These are phyloP conservation scores for Pavo muticus DNA, from an alignment of 2,113 vertebrate genomes.

Conservation along the genomic window DNA sequence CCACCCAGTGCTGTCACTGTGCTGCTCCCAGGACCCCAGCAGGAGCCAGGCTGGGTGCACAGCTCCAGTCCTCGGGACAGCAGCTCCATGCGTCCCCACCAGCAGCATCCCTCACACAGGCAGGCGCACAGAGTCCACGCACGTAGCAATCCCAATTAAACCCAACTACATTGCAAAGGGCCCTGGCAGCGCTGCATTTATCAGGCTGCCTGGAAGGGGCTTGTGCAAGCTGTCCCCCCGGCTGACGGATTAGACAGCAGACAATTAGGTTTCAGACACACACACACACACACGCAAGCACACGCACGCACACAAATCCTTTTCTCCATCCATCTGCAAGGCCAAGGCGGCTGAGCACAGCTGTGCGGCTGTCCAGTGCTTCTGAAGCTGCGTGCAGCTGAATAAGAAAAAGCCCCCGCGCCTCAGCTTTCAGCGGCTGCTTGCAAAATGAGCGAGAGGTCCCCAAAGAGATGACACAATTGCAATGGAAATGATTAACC, in stretches of 20 bases:
- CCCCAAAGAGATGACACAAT: conserved; percentile 82
- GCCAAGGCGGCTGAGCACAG: conserved; percentile 72
- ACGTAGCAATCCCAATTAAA: conserved; percentile 61
- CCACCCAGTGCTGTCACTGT: background rate
- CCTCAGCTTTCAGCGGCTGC: conserved; percentile 70
- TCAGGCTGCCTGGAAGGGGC: conserved; percentile 72
- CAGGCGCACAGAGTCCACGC: background rate
- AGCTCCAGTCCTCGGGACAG: rapidly evolving
- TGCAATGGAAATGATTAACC: conserved; percentile 75
- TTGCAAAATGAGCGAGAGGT: conserved; percentile 73
- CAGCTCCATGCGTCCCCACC: rapidly evolving
- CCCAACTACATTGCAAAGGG: background rate
- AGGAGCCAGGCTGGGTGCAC: rapidly evolving
- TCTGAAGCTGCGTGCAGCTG: conserved; percentile 56
- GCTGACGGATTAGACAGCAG: conserved; percentile 78
- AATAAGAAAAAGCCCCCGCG: conserved; percentile 63
- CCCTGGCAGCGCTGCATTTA: conserved; percentile 52
- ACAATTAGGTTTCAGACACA: conserved; percentile 75
- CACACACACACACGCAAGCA: background rate
- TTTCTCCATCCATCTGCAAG: conserved; percentile 78
- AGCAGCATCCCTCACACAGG: background rate
- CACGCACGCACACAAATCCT: conserved; percentile 65
- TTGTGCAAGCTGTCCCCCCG: conserved; percentile 71
- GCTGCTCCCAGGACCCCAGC: rapidly evolving
- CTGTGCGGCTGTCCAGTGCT: conserved; percentile 67